Evolutionary conservation across 1,140 invertebrate genomes (phyloP), one percentile per base, ranked within the genome.

Genomic region (Hyphantria cunea): DNA sequence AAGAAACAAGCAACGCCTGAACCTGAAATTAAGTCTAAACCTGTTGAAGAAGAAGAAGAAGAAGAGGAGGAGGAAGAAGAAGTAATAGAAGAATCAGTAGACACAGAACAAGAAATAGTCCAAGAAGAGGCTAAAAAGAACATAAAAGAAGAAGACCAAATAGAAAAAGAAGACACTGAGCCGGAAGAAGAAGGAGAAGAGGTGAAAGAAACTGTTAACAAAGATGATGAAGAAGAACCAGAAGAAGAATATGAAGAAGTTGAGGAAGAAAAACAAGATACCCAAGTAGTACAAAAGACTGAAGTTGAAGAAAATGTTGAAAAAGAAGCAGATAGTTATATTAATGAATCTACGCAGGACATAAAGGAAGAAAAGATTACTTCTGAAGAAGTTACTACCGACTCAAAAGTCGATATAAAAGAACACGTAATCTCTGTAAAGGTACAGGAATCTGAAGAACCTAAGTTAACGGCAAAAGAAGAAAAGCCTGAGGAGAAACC

Each of bases 161-260:
- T 12, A 3, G 42, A 44, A 8, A 25, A 25, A 25, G 25, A 44
- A 32, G 42, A 49, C 37, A 11, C 14, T 25, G 44, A 49, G 12
- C 15, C n/a, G 33, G 17, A 41, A 47, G 10, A 34, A 33, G 32
- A 33, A 34, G 53, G 4, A 34, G 41, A 77, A 48, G 65, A 77
- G 41, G 51, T 75, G 61, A 63, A 67, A n/a, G 68, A 74, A 64
- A 66, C 74, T 64, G 70, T 72, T 44, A 68, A 73, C 41, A 53
- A 53, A 15, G 72, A 74, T 31, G 70, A 72, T 42, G 72, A 74
- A 54, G 67, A 74, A 53, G 72, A 74, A 17, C 56, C 60, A 60
- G 55, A 60, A 53, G 50, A 54, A 47, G 42, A 60, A 33, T 10
- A 60, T 11, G 68, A 66, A 17, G 64, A 74, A 58, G 34, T 47